A percentile compares a stretch with the other conserved stretches of the same genome.
These are phyloP conservation scores for Poecile atricapillus DNA, from an alignment of 2,113 vertebrate genomes.

Conservation along the genomic window DNA sequence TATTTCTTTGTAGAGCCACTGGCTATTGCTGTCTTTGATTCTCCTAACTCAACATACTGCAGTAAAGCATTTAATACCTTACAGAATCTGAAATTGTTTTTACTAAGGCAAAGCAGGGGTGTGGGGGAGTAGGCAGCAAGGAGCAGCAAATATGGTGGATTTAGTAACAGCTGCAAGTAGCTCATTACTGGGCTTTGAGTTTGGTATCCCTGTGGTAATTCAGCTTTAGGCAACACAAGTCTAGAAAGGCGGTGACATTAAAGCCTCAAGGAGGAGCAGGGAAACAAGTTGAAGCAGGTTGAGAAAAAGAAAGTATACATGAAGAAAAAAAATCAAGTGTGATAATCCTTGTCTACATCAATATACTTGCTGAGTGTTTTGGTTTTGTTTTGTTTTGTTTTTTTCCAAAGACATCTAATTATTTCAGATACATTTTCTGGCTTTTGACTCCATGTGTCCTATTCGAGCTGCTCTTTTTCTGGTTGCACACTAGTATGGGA, in stretches of 20 bases:
- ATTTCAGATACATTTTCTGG: background rate
- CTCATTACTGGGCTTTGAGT: background rate
- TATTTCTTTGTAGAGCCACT: constrained; percentile 31
- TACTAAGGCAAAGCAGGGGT: background rate
- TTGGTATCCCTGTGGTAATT: background rate
- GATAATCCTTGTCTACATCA: background rate
- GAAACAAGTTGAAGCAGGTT: background rate
- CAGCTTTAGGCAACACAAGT: background rate
- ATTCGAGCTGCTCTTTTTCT: background rate
- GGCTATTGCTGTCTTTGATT: constrained; percentile 33
- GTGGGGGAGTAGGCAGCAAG: background rate
- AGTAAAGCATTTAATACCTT: background rate
- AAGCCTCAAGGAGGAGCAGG: background rate
- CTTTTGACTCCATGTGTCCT: background rate
- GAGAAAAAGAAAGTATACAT: background rate
- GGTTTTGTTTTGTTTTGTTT: background rate
- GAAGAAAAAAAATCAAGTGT: background rate
- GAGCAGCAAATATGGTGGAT: background rate
- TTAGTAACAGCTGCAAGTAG: background rate
- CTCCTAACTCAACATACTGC: background rate
- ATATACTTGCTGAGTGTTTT: rapidly evolving
- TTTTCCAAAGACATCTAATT: background rate
- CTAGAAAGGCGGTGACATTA: background rate
- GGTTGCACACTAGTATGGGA: background rate
- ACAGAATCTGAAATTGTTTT: background rate